phyloP scores from a whole-genome alignment of 2,888 invertebrate species.

The Morpho helenor region DNA sequence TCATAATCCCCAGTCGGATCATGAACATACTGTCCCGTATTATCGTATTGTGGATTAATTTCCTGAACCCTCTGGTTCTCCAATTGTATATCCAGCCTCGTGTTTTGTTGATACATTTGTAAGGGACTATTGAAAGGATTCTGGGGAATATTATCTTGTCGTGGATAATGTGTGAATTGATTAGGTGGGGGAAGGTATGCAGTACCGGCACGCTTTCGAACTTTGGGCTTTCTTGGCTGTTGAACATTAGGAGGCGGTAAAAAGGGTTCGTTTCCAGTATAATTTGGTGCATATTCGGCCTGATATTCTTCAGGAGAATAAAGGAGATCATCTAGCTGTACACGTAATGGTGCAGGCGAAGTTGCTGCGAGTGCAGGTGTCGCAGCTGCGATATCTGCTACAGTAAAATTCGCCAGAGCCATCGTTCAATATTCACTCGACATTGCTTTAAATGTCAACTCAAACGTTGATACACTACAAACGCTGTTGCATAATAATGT shows the following conservation, averaged over 20 bases:
- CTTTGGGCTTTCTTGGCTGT: slow-evolving; percentile 51
- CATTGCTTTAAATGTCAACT: slow-evolving; percentile 52
- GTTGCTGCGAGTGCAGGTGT: slow-evolving; percentile 55
- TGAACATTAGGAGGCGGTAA: slow-evolving; percentile 47
- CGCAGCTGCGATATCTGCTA: slow-evolving; percentile 51
- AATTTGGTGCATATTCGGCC: slow-evolving; percentile 41
- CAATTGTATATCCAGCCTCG: slow-evolving; percentile 59
- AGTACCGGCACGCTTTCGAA: slow-evolving; percentile 68
- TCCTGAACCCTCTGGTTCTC: slow-evolving; percentile 65
- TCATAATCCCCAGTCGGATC: slow-evolving; percentile 72
- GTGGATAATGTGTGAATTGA: slow-evolving; percentile 63
- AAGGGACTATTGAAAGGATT: slow-evolving; percentile 59
- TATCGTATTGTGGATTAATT: slow-evolving; percentile 57
- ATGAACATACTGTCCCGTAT: slow-evolving; percentile 65
- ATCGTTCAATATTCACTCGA: slow-evolving; percentile 56
- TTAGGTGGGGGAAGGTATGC: slow-evolving; percentile 67
- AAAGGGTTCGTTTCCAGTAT: slow-evolving; percentile 50
- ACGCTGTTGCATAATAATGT: slow-evolving; percentile 56
- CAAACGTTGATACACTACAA: slow-evolving; percentile 43
- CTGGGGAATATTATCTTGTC: slow-evolving; percentile 52
- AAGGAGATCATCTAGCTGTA: slow-evolving; percentile 62
- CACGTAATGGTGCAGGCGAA: slow-evolving; percentile 51
- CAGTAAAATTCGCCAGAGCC: slow-evolving; percentile 70
- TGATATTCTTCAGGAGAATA: slow-evolving; percentile 60
- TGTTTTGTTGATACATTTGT: slow-evolving; percentile 62